Percentiles rank a stretch among this genome's conserved stretches.
Evolutionary conservation across 1,140 invertebrate genomes (phyloP).

Genomic region (Cotesia chilonis): DNA sequence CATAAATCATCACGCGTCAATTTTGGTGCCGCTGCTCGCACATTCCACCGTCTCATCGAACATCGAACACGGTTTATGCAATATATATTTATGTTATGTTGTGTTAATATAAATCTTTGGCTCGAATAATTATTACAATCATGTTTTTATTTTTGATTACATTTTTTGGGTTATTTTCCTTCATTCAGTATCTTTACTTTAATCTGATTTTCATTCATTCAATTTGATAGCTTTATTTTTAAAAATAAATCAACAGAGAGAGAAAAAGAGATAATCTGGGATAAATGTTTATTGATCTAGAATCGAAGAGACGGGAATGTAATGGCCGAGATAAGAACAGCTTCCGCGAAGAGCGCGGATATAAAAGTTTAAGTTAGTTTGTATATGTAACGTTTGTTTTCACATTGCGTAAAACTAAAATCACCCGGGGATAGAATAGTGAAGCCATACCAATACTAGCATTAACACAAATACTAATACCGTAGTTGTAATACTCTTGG

Average conservation of each 20-base stretch:
- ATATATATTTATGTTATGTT: neutral
- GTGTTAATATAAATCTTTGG: neutral
- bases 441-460: conserved; percentile 25
- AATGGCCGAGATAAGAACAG: conserved; percentile 42
- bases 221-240: conserved; percentile 7
- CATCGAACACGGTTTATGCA: no score
- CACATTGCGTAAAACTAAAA: conserved; percentile 14
- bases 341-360: conserved; percentile 51
- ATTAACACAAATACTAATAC: no score
- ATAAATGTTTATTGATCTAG: conserved; percentile 47
- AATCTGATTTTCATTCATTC: no score
- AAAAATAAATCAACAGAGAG: neutral
- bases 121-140: no score
- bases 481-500: conserved; percentile 24
- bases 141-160: no score
- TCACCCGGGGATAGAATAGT: no score
- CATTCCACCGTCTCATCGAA: no score
- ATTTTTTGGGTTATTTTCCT: no score
- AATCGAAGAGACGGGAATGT: conserved; percentile 42
- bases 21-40: no score
- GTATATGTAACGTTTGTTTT: conserved; percentile 46
- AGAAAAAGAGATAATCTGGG: neutral
- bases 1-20: no score
- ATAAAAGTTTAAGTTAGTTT: conserved; percentile 52
- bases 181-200: no score